Evolutionary conservation across 1,140 invertebrate genomes (phyloP).

Genomic region (Dysdera silvatica): DNA sequence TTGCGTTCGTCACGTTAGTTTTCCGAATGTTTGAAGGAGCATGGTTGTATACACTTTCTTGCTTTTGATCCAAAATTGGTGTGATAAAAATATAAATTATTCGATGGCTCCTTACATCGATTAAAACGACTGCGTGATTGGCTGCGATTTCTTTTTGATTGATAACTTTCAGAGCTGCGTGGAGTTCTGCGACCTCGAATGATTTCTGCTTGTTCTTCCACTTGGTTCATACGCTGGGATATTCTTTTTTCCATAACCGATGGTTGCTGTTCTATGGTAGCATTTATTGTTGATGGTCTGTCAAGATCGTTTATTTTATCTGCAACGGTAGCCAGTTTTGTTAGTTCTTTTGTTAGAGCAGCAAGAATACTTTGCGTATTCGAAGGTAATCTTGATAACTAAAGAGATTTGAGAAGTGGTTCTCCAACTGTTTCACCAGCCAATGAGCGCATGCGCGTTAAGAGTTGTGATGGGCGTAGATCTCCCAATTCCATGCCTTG

Average conservation of each 20-base stretch:
- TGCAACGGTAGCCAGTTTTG: too few species aligned
- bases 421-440: background rate
- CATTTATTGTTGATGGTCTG: too few species aligned
- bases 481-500: background rate
- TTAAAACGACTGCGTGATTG: too few species aligned
- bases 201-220: too few species aligned
- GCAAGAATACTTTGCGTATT: background rate
- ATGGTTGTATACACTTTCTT: conserved; percentile 1
- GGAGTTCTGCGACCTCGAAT: too few species aligned
- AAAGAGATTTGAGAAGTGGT: background rate
- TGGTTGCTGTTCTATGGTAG: too few species aligned
- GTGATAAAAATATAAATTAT: conserved; percentile 38
- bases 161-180: too few species aligned
- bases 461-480: background rate
- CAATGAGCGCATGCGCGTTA: background rate
- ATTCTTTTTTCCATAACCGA: background rate
- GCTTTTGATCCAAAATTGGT: conserved; percentile 9
- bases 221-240: background rate
- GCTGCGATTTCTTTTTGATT: too few species aligned
- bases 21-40: conserved; percentile 53
- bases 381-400: background rate
- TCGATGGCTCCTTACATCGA: background rate
- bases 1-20: background rate
- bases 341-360: too few species aligned
- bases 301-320: too few species aligned